These are phyloP conservation scores for Neoscelio sp. DNA, from an alignment of 2,888 invertebrate species.

Conservation along the genomic window DNA sequence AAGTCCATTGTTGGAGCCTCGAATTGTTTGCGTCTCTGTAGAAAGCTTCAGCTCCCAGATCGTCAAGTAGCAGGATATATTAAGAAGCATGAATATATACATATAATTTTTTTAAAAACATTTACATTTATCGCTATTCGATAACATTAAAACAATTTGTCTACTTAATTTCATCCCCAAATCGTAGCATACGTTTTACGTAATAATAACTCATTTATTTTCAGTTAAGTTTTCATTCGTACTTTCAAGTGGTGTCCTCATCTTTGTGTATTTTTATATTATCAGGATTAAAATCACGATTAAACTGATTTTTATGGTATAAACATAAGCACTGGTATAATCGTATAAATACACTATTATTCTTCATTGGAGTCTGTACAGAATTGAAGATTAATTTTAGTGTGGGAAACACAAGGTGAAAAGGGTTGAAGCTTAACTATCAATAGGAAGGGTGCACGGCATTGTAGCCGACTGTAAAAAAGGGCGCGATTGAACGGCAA, in stretches of 20 bases:
- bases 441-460: slow-evolving; percentile 39
- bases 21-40: slow-evolving; percentile 74
- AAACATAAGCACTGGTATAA: slow-evolving; percentile 35
- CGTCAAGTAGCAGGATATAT: slow-evolving; percentile 61
- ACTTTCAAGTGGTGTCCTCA: too few relatives aligned
- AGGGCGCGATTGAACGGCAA: slow-evolving; percentile 2
- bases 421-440: slow-evolving; percentile 60
- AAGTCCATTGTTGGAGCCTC: slow-evolving; percentile 75
- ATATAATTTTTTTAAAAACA: slow-evolving; percentile 31
- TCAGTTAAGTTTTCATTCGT: too few relatives aligned
- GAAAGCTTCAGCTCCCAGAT: slow-evolving; percentile 63
- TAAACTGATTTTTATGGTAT: slow-evolving; percentile 18
- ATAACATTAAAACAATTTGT: too few relatives aligned
- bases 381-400: slow-evolving; percentile 59
- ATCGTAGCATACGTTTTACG: too few relatives aligned
- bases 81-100: slow-evolving; percentile 42
- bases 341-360: slow-evolving; percentile 45
- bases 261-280: too few relatives aligned
- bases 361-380: slow-evolving; percentile 18
- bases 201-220: too few relatives aligned
- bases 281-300: too few relatives aligned
- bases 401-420: slow-evolving; percentile 66
- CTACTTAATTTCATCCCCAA: too few relatives aligned
- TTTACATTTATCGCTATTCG: too few relatives aligned
- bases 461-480: slow-evolving; percentile 42